Base-by-base conservation (phyloP, 2,113 vertebrate species). In the Callorhinus ursinus region DNA sequence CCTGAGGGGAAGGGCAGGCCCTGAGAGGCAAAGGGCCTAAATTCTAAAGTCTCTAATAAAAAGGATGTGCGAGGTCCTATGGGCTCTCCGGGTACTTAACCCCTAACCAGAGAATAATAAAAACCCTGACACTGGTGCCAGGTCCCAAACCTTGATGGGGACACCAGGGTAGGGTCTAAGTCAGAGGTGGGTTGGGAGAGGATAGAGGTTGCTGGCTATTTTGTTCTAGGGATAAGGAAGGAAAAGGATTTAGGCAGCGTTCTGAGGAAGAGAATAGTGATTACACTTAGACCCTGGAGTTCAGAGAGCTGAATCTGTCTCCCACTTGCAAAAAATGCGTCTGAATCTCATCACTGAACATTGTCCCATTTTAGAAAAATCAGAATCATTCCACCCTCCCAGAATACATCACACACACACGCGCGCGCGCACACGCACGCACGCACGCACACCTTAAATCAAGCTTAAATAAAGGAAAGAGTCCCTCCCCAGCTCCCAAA, bases 361-460 rank as follows among this genome's bases (percentile, higher is more conserved):
- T 19, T 79, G 89, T 89, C 92, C 88, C 87, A 91, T 92, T 95
- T 93, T 95, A 83, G 63, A 51, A 95, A 96, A 96, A 82, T 86
- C 92, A 93, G 53, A 91, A 46, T 84, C 42, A 65, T 90, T 61
- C 49, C 49, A 77, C 24, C 14, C n/a, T 49, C 53, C 55, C 57
- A 74, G 74, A 77, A 77, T 18, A 63, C 71, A 80, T 71, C 59
- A 39, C 72, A 36, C 79, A 31, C 53, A 33, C 1, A 26, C 42
- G 79, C 57, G 65, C 69, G 61, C 51, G 28, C 74, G 31, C 46
- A 39, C 77, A 46, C 59, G 8, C 53, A 24, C 49, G 80, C n/a
- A 67, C 16, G 46, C 31, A 28, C 22, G 5, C 49, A 51, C 49
- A 16, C 26, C 11, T 13, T n/a, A 3, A 77, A 77, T 77, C 42